Conservation (phyloP, 2,797 vertebrate species). For the Loris lydekkerianus region DNA sequence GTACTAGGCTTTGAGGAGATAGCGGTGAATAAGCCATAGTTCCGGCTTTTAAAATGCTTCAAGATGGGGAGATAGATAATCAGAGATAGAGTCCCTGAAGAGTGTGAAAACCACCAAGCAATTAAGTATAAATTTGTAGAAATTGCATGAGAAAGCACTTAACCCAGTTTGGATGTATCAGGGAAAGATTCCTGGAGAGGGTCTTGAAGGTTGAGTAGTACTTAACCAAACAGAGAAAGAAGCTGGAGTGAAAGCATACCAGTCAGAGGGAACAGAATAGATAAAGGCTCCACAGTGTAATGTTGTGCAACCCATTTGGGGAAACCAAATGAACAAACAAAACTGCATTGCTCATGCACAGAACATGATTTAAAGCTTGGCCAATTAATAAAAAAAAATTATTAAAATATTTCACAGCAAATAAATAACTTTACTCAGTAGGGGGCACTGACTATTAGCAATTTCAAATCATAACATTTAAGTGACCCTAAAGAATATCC, state of each 20-base stretch:
- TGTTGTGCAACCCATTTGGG: not conserved
- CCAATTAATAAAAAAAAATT: conserved; percentile 20
- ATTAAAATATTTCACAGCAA: conserved; percentile 47
- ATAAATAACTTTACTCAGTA: conserved; percentile 65
- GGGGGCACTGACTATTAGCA: conserved; percentile 60
- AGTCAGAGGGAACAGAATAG: not conserved
- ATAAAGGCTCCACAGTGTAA: not conserved
- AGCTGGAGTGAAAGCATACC: not conserved
- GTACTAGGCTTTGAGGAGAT: not conserved
- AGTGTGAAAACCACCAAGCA: not conserved
- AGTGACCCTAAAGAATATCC: not conserved
- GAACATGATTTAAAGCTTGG: conserved; percentile 29
- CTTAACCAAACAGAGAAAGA: not conserved
- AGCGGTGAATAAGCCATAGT: not conserved
- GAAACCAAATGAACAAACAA: conserved; percentile 12
- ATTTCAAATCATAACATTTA: conserved; percentile 34
- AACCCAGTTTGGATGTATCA: not conserved
- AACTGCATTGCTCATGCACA: not conserved
- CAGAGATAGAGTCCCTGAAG: conserved; percentile 14
- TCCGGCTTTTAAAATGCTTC: conserved; percentile 43
- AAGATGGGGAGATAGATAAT: not conserved
- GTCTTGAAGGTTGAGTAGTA: not conserved
- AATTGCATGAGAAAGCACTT: not conserved
- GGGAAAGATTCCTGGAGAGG: not conserved
- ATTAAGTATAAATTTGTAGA: not conserved